A percentile compares a stretch with the other conserved stretches of the same genome.
phyloP scores from a whole-genome alignment of 2,888 invertebrate species.

The Tetragonula carbonaria region DNA sequence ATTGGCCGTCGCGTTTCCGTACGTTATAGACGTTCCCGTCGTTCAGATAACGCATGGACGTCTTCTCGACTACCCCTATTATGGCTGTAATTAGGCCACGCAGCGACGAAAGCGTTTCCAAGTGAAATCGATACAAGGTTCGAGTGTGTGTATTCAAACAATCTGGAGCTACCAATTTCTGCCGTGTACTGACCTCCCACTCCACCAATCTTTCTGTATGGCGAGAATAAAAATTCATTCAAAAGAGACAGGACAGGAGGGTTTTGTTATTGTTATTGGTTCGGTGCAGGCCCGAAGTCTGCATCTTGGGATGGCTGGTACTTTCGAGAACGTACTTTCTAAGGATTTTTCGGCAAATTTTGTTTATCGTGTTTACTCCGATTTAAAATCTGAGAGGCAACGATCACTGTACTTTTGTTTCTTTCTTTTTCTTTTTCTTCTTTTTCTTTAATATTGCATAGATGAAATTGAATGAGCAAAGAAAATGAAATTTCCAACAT shows the following conservation, averaged over 20 bases:
- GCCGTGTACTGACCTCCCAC: no score
- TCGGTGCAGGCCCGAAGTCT: not conserved
- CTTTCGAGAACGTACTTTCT: not conserved
- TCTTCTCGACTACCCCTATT: conserved; percentile 48
- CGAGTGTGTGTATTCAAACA: conserved; percentile 9
- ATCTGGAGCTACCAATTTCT: no score
- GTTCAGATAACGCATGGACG: conserved; percentile 50
- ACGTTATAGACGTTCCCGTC: conserved; percentile 28
- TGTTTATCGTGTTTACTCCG: no score
- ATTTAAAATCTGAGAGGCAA: no score
- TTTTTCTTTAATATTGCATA: no score
- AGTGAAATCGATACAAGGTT: conserved; percentile 42
- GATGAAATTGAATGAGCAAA: no score
- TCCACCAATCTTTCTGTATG: not conserved
- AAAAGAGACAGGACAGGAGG: not conserved
- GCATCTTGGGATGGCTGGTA: not conserved
- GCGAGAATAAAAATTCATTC: conserved; percentile 36
- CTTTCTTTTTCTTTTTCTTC: no score
- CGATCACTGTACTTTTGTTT: no score
- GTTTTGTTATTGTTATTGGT: not conserved
- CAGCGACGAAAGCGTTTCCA: conserved; percentile 11
- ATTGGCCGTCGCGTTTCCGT: conserved; percentile 42
- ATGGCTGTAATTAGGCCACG: conserved; percentile 54
- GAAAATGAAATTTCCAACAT: no score
- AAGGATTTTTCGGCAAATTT: no score